Evolutionary conservation across 2,888 invertebrate genomes (phyloP), one percentile per base, ranked within the genome.

Genomic region (Drosophila neutralis): DNA sequence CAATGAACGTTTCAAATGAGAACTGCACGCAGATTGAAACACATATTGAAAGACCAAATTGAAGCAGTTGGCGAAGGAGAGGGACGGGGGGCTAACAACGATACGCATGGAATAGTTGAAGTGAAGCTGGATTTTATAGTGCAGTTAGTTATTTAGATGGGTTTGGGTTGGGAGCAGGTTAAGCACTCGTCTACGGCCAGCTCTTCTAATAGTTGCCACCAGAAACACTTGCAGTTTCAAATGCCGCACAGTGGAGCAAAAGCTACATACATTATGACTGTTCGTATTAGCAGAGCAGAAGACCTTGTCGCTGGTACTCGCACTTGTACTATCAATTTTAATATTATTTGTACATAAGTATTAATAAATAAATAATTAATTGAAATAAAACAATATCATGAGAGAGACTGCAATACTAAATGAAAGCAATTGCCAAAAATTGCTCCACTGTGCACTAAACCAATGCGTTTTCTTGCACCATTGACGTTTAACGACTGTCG

Each of bases 211-310:
- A 73, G 66, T 54, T 49, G 70, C 67, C 76, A 71, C 73, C 69
- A 71, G 31, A 53, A 86, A 78, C 87, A 83, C 83, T 83, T 83
- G 87, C 87, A 71, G 85, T 83, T 83, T 83, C 78, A 64, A 64
- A 61, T 48, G 42, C 24, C 15, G 68, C 60, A 87, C 88, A 72
- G 73, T 84, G 85, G 59, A 0, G 11, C 45, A 27, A 49, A 8
- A 18, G 36, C 29, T 4, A 13, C 31, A 51, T 3, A 15, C 36
- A 36, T 18, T 0, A 15, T 15, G 7, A 33, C 21, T 7, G 7
- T 21, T 3, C 21, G 2, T 13, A 7, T 13, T 21, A 7, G 42
- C 21, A 21, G 42, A 6, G 6, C 21, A 4, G 21, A 42, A 13
- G 21, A 13, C 10, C n/a, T 10, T n/a, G 10, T 10, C 33, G 33